Evolutionary conservation across 1,140 invertebrate genomes (phyloP).

Genomic region (Drosophila guanche): DNA sequence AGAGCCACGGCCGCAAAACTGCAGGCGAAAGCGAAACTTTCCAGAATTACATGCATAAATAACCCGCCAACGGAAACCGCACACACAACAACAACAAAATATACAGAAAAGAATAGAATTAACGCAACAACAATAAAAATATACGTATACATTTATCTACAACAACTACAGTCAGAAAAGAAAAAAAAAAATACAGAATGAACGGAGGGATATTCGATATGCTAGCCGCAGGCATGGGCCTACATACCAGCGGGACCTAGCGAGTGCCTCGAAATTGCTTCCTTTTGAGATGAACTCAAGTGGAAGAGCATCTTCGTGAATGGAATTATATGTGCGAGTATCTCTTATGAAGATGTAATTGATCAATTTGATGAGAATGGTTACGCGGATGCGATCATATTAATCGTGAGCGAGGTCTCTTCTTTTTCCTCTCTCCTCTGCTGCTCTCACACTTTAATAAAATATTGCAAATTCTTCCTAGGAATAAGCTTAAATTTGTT

Average conservation of each 20-base stretch:
- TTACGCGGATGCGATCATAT: not conserved
- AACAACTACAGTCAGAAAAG: not conserved
- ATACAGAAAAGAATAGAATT: slow-evolving; percentile 24
- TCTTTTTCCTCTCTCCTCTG: no score
- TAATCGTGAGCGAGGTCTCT: not conserved
- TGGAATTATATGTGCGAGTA: slow-evolving; percentile 21
- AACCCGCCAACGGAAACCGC: slow-evolving; percentile 35
- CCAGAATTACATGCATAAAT: slow-evolving; percentile 47
- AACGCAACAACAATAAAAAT: not conserved
- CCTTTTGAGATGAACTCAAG: slow-evolving; percentile 45
- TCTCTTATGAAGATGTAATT: slow-evolving; percentile 50
- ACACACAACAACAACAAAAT: slow-evolving; percentile 4
- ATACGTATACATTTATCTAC: no score
- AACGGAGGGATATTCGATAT: slow-evolving; percentile 33
- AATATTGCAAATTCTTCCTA: not conserved
- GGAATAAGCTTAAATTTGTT: not conserved
- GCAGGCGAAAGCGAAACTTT: slow-evolving; percentile 29
- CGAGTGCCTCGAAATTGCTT: slow-evolving; percentile 34
- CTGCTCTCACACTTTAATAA: not conserved
- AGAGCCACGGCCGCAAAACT: slow-evolving; percentile 4
- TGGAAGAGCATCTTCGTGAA: slow-evolving; percentile 45
- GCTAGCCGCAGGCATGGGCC: not conserved
- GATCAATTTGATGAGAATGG: slow-evolving; percentile 31
- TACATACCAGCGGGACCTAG: not conserved
- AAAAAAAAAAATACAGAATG: not conserved